A percentile compares a stretch with the other conserved stretches of the same genome.
Conservation (phyloP, 2,888 invertebrate species). For the Yponomeuta sedellus region DNA sequence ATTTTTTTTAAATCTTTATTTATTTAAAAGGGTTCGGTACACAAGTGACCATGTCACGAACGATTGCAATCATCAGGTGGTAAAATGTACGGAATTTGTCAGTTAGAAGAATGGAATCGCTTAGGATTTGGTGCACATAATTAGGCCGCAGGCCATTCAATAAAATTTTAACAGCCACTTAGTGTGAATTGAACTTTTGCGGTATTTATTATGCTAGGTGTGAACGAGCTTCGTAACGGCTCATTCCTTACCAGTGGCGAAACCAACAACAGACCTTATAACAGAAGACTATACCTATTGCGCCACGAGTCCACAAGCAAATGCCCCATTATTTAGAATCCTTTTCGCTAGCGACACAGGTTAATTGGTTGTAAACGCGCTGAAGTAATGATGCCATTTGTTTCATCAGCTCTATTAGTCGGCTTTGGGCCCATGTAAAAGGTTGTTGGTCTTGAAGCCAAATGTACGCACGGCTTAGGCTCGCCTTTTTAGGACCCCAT, state of each 20-base stretch:
- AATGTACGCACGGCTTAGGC: not conserved
- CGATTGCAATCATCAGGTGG: too few relatives aligned
- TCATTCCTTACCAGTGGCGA: not conserved
- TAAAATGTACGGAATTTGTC: too few relatives aligned
- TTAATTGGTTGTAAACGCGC: not conserved
- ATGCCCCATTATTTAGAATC: conserved; percentile 1
- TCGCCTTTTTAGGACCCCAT: not conserved
- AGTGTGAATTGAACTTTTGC: not conserved
- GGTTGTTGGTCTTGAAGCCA: not conserved
- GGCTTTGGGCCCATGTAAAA: not conserved
- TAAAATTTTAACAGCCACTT: not conserved
- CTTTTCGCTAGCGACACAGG: conserved; percentile 2
- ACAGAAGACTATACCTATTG: not conserved
- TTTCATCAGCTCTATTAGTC: not conserved
- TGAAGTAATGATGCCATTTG: not conserved
- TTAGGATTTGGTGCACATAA: too few relatives aligned
- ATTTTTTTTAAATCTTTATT: too few relatives aligned
- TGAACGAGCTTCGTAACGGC: not conserved
- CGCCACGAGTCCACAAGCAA: not conserved
- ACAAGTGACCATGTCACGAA: too few relatives aligned
- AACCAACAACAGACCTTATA: conserved; percentile 4
- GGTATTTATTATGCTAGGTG: not conserved
- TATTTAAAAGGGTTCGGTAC: too few relatives aligned
- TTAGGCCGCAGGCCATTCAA: too few relatives aligned
- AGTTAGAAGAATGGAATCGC: too few relatives aligned